Base-by-base conservation (phyloP, 2,888 invertebrate species). In the Harpalus rufipes region DNA sequence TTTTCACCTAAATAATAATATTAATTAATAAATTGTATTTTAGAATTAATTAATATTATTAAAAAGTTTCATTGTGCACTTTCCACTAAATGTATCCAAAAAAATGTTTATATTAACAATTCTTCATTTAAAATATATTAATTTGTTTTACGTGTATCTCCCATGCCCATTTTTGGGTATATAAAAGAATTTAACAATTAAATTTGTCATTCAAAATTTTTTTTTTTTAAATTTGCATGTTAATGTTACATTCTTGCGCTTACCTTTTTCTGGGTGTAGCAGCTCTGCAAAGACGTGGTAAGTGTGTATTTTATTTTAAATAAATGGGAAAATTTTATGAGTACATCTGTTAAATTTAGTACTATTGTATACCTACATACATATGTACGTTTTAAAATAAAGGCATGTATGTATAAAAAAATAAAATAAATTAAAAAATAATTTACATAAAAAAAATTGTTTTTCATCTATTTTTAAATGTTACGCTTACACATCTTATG, bases 1-100 rank as follows among this genome's bases (percentile, higher is more conserved):
- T 74, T 32, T 74, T 44, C 21, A 74, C 41, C 0, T 72, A 41
- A 74, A 4, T 44, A 74, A 44, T 41, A 74, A 44, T 74, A 25
- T 74, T 44, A 74, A 74, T 74, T 74, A 51, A 44, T 74, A 68
- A n/a, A 68, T 14, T n/a, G 5, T 14, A 25, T n/a, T 68, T 39
- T 39, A 68, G 39, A 39, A 68, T 39, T 68, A 68, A 68, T 68
- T 65, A 68, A 68, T 68, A 39, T 68, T 68, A 68, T 68, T 63
- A 25, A 63, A 16, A 7, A 4, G 32, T 32, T 32, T 32, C 32
- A 32, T 32, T 32, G 32, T 32, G 32, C 32, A 32, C 32, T 32
- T 32, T 32, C 32, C 32, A 32, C 32, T 32, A 32, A 5, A 32
- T 32, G 32, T 32, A 32, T 32, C 5, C 6, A 6, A 4, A 32